Conservation (phyloP, 2,888 invertebrate species). For the Drosophila engyochracea region DNA sequence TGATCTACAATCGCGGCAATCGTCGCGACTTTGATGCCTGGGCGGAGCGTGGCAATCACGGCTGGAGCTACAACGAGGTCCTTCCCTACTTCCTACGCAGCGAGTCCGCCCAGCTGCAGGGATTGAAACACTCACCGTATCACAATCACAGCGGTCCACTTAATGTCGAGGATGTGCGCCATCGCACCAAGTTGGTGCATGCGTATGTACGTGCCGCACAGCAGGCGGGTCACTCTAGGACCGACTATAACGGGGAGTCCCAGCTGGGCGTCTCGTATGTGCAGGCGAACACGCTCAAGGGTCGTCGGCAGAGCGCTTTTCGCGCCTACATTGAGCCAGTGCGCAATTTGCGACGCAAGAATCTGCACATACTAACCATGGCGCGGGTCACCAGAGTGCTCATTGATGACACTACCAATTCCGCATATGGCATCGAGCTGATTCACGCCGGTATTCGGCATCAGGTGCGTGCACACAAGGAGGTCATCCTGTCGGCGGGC, state of each 20-base stretch:
- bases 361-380: constrained; percentile 89
- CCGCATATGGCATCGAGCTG: constrained; percentile 90
- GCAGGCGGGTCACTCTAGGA: constrained; percentile 88
- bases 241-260: constrained; percentile 89
- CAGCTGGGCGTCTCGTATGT: constrained; percentile 89
- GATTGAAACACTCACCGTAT: constrained; percentile 86
- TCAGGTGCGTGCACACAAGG: constrained; percentile 88
- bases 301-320: constrained; percentile 89
- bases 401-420: constrained; percentile 88
- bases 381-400: constrained; percentile 89
- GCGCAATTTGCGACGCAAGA: constrained; percentile 84
- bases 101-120: constrained; percentile 85
- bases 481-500: constrained; percentile 94
- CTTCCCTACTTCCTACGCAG: constrained; percentile 88
- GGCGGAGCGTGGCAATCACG: constrained; percentile 89
- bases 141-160: constrained; percentile 88
- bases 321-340: constrained; percentile 88
- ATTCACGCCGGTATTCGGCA: constrained; percentile 86
- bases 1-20: constrained; percentile 92
- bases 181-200: constrained; percentile 86
- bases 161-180: constrained; percentile 88
- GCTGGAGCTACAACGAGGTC: constrained; percentile 90
- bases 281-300: constrained; percentile 88
- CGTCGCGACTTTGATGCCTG: constrained; percentile 90
- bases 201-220: constrained; percentile 88